Conservation (phyloP, 2,888 invertebrate genomes). For the Mongoloraphidia duomilia region DNA sequence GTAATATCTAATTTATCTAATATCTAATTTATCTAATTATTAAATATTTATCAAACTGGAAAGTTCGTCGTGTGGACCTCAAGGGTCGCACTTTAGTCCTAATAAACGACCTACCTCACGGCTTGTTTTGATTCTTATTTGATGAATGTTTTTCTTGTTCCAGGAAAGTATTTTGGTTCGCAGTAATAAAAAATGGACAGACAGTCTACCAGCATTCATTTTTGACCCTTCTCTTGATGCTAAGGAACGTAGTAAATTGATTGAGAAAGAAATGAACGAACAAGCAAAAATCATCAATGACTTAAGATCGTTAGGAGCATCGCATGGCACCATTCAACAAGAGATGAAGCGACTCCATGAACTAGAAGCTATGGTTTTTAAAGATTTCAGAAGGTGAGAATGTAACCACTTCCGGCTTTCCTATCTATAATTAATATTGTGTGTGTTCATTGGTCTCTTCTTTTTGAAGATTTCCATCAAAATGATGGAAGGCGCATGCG, state of each 20-base stretch:
- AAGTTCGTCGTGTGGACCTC: no score
- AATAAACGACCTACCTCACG: no score
- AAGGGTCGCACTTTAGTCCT: no score
- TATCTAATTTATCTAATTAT: no score
- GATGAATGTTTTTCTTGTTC: background rate
- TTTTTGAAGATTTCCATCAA: background rate
- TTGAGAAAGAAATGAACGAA: slow-evolving; percentile 95
- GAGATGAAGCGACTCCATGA: slow-evolving; percentile 87
- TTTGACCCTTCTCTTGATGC: slow-evolving; percentile 68
- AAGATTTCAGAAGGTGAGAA: slow-evolving; percentile 66
- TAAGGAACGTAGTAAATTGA: slow-evolving; percentile 75
- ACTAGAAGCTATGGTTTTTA: slow-evolving; percentile 84
- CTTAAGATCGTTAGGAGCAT: slow-evolving; percentile 73
- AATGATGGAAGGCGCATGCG: no score
- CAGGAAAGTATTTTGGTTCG: slow-evolving; percentile 5
- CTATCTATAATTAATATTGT: background rate
- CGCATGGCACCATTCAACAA: slow-evolving; percentile 78
- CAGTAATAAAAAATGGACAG: slow-evolving; percentile 39
- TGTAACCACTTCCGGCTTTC: background rate
- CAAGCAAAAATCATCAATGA: slow-evolving; percentile 93
- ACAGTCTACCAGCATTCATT: slow-evolving; percentile 69
- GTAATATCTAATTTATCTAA: no score
- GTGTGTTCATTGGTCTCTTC: background rate
- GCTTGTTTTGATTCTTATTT: no score
- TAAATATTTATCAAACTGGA: no score